phyloP scores from a whole-genome alignment of 2,113 vertebrate species.

The Psammodynastes pulverulentus region DNA sequence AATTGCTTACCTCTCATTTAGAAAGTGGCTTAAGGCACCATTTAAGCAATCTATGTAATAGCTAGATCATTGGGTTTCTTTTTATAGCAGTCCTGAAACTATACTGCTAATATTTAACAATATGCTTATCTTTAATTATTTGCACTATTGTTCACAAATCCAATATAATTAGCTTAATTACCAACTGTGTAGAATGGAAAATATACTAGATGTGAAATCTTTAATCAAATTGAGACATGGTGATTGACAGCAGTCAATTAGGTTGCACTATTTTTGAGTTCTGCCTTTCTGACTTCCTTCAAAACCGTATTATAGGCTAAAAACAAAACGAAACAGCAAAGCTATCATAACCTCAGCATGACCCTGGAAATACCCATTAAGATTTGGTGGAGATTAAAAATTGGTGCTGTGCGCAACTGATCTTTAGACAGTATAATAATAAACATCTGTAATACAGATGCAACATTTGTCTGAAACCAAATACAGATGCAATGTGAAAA shows the following conservation, averaged over 20 bases:
- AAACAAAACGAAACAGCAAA: neutral
- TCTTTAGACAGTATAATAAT: constrained; percentile 1
- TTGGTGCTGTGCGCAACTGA: neutral
- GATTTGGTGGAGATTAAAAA: constrained; percentile 15
- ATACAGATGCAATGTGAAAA: constrained; percentile 1
- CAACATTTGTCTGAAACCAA: neutral
- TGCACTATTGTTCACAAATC: neutral
- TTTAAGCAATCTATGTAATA: neutral
- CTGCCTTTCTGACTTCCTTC: neutral
- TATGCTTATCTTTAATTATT: neutral
- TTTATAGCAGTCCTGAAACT: neutral
- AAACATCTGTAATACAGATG: constrained; percentile 12
- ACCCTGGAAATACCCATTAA: constrained; percentile 6
- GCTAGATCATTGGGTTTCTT: neutral
- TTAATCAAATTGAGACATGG: neutral
- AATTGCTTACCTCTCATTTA: neutral
- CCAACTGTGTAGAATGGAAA: neutral
- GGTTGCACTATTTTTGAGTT: neutral
- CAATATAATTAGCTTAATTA: neutral
- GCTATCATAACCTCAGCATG: neutral
- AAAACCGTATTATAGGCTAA: neutral
- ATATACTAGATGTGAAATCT: neutral
- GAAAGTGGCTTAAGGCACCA: neutral
- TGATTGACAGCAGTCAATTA: neutral
- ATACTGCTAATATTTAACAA: neutral